These are phyloP conservation scores for Anguilla japonica DNA, from an alignment of 2,113 vertebrate species.

Conservation along the genomic window DNA sequence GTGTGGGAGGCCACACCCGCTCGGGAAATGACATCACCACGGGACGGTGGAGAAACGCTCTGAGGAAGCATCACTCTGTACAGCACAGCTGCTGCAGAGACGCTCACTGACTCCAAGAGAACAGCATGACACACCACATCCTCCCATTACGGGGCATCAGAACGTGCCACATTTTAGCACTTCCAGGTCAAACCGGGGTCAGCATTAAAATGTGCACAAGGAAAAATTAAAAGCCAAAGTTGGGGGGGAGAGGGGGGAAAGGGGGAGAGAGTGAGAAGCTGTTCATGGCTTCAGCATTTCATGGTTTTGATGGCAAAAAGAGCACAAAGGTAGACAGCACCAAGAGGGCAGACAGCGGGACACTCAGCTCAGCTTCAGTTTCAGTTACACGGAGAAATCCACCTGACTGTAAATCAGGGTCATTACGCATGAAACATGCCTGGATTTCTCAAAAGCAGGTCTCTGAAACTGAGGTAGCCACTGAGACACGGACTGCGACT, in stretches of 20 bases:
- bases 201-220: constrained; percentile 44
- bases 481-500: background rate
- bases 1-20: background rate
- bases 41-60: background rate
- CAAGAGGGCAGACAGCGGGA: background rate
- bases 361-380: background rate
- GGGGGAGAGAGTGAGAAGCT: constrained; percentile 34
- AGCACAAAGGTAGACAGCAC: background rate
- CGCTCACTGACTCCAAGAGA: constrained; percentile 52
- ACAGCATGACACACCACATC: constrained; percentile 99
- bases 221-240: constrained; percentile 46
- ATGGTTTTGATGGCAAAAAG: background rate
- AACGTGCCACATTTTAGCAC: constrained; percentile 42
- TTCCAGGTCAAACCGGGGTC: constrained; percentile 34
- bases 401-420: background rate
- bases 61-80: background rate
- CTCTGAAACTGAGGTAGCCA: background rate
- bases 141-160: constrained; percentile 60
- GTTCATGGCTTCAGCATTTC: constrained; percentile 57
- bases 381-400: background rate
- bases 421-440: background rate
- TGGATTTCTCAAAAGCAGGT: background rate
- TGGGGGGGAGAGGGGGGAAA: background rate
- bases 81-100: background rate
- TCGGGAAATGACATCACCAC: background rate